Base-by-base conservation (phyloP, 1,140 invertebrate genomes). In the Hirudo medicinalis region DNA sequence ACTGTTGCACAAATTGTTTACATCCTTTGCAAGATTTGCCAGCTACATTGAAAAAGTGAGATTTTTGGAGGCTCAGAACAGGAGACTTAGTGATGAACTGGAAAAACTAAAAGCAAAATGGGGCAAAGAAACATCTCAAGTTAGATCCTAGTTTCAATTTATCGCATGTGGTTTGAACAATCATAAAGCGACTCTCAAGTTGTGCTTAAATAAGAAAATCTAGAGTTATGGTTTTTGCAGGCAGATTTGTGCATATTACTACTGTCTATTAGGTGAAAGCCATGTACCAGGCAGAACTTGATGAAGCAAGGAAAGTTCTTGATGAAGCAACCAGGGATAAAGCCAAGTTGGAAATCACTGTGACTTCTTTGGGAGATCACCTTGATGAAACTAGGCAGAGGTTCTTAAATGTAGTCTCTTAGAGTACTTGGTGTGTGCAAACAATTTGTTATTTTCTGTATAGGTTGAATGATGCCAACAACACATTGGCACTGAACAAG, bases 391-490 rank as follows among this genome's bases (percentile, higher is more conserved):
- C 78, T 25, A 68, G 72, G 29, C 77, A 75, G 75, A 77, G 78
- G 79, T 80, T 32, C 57, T 15, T n/a, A 63, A 63, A 22, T 63
- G 15, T 22, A 11, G 57, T 63, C 17, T 4, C 29, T 63, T 22
- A 6, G 19, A 11, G 11, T 63, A 11, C 11, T 22, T 19, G 22
- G 17, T 25, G 22, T 63, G 29, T 11, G 17, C 22, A 11, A 27
- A 25, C 11, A 25, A 25, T 63, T 63, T 25, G 29, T 13, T 63
- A n/a, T 25, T 25, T 25, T 63, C 29, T 63, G 78, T 78, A 22
- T 75, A 84, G 83, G 75, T 78, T 83, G 69, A 82, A 84, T 43
- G 83, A 84, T 63, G 77, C 81, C 36, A 80, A 83, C 74, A 80
- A 78, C 69, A 79, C 79, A 71, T 78, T 81, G 43, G 76, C 80